Base-by-base conservation (phyloP, 2,797 vertebrate genomes). In the Choloepus didactylus region DNA sequence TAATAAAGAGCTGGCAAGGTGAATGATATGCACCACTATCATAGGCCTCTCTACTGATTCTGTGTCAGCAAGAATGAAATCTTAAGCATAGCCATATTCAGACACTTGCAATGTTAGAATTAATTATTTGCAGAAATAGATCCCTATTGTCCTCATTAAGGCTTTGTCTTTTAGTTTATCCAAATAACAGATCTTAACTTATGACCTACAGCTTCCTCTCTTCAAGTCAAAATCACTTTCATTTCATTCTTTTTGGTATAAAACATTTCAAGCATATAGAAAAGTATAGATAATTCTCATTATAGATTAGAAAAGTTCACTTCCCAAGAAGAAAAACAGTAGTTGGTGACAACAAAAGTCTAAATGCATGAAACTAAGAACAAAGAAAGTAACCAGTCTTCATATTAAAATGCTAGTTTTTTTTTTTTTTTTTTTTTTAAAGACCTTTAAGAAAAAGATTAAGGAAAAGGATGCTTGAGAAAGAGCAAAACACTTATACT, bases 361-460 rank as follows among this genome's bases (percentile, higher is more conserved):
- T 76, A 92, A 89, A 87, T 81, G 51, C 88, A 89, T 87, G 85
- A 95, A 97, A 96, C 56, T 90, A 73, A 95, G 46, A 70, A 89
- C 25, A 75, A 6, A 3, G 4, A 49, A 49, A 6, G 56, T 56
- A 56, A 56, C 6, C 19, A 56, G 19, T 56, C 56, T 56, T 56
- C 56, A 56, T 56, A 56, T 21, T 56, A 56, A 56, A 56, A 56
- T 56, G 19, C 19, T 21, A 19, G 5, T 1, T 54, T 16, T 54
- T 56, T 21, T 56, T 19, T 56, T 56, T 21, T 56, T 19, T 56
- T 56, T 56, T 56, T 19, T 21, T 21, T 19, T 21, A 21, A 56
- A 56, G 56, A 59, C 89, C 29, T 86, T 51, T 69, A 84, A 60
- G 82, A 85, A 72, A 91, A 11, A 83, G 69, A 91, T 67, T 16